phyloP scores from a whole-genome alignment of 2,888 invertebrate genomes.

The Apodemia hepburni region DNA sequence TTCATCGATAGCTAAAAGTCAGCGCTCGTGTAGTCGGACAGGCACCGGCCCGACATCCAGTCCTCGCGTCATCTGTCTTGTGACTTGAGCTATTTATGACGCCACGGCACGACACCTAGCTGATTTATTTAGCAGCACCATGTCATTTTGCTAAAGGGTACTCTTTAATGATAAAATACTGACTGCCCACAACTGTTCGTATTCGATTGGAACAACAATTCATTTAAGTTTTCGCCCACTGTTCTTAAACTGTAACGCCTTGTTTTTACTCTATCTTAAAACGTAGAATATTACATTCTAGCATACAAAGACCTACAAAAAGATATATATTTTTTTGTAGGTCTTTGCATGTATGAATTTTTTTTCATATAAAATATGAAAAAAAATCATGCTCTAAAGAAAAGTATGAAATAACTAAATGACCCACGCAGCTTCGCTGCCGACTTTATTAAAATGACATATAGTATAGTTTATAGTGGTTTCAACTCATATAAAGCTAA shows the following conservation, averaged over 20 bases:
- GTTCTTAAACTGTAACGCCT: neutral
- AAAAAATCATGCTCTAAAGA: too few relatives aligned
- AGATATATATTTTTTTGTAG: too few relatives aligned
- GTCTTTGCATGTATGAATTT: too few relatives aligned
- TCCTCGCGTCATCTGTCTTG: constrained; percentile 66
- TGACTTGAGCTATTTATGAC: constrained; percentile 59
- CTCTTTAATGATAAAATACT: constrained; percentile 10
- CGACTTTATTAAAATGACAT: too few relatives aligned
- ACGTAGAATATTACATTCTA: neutral
- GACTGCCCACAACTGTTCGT: constrained; percentile 1
- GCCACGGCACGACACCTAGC: constrained; percentile 40
- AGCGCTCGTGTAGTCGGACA: constrained; percentile 29
- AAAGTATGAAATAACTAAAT: too few relatives aligned
- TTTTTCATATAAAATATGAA: too few relatives aligned
- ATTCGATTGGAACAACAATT: neutral
- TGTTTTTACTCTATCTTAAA: neutral
- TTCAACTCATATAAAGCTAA: too few relatives aligned
- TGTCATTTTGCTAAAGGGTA: constrained; percentile 19
- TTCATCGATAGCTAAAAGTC: constrained; percentile 30
- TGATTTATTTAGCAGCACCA: constrained; percentile 49
- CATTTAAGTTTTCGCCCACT: neutral
- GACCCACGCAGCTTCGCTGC: too few relatives aligned
- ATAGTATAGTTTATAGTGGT: too few relatives aligned
- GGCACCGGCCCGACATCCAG: constrained; percentile 27
- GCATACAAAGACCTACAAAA: too few relatives aligned